Evolutionary conservation across 1,140 invertebrate species (phyloP).

Genomic region (Dendrolimus kikuchii): DNA sequence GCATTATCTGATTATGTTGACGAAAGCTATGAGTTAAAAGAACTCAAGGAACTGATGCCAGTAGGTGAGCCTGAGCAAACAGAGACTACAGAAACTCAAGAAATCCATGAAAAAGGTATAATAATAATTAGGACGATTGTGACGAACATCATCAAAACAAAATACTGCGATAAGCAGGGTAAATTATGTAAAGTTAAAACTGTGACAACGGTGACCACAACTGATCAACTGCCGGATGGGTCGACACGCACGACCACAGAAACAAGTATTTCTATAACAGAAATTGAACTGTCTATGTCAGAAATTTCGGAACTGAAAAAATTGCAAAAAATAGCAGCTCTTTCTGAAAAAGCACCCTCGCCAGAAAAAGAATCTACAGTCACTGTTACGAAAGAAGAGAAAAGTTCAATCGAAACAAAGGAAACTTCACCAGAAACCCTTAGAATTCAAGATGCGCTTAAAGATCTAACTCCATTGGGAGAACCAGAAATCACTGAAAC

Average conservation of each 20-base stretch:
- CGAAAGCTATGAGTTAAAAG: background rate
- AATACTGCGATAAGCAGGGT: too few species aligned
- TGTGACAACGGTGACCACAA: too few species aligned
- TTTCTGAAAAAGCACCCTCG: background rate
- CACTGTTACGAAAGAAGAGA: too few species aligned
- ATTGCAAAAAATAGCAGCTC: background rate
- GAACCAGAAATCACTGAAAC: too few species aligned
- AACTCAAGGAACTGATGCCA: background rate
- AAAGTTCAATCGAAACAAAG: background rate
- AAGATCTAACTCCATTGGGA: too few species aligned
- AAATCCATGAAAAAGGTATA: too few species aligned
- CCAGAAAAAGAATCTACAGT: background rate
- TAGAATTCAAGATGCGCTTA: slow-evolving; percentile 33
- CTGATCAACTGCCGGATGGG: background rate
- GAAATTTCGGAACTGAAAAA: background rate
- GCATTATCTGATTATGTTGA: background rate
- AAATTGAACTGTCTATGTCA: background rate
- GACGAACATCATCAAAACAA: too few species aligned
- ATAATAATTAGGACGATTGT: too few species aligned
- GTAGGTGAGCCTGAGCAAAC: background rate
- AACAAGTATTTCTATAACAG: background rate
- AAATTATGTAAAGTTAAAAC: too few species aligned
- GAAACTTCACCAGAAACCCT: slow-evolving; percentile 22
- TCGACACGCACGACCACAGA: background rate
- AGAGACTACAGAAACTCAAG: too few species aligned